Percentiles rank a stretch among this genome's conserved stretches.
These are phyloP conservation scores for Thamnophis elegans DNA, from an alignment of 2,797 vertebrate species.

Conservation along the genomic window DNA sequence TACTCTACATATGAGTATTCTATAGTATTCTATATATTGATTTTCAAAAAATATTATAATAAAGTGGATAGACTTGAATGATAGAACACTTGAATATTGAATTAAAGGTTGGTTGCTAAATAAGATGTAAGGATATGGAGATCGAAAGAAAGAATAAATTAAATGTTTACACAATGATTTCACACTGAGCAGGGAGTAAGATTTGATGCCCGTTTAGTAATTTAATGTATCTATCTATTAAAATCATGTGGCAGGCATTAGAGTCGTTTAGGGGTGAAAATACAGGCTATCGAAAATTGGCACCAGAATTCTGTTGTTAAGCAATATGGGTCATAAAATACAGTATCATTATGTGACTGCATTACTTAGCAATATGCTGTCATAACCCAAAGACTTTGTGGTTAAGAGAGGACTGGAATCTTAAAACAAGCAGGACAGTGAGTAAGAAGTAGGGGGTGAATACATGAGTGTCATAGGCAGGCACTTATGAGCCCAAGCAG, in stretches of 20 bases:
- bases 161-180: neutral
- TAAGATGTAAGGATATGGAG: neutral
- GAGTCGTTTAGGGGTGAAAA: neutral
- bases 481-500: neutral
- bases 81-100: neutral
- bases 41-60: neutral
- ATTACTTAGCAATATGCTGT: neutral
- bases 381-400: neutral
- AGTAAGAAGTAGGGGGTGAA: neutral
- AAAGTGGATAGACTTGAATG: neutral
- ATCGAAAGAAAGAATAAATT: neutral
- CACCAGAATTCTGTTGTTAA: neutral
- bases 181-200: neutral
- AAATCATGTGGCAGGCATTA: neutral
- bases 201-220: neutral
- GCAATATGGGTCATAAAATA: neutral
- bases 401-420: neutral
- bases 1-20: neutral
- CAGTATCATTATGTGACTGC: neutral
- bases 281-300: neutral
- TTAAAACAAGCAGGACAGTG: neutral
- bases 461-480: neutral
- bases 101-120: neutral
- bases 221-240: neutral
- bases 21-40: neutral